These are phyloP conservation scores for Heterotilapia buettikoferi DNA, from an alignment of 2,113 vertebrate species.

Conservation along the genomic window DNA sequence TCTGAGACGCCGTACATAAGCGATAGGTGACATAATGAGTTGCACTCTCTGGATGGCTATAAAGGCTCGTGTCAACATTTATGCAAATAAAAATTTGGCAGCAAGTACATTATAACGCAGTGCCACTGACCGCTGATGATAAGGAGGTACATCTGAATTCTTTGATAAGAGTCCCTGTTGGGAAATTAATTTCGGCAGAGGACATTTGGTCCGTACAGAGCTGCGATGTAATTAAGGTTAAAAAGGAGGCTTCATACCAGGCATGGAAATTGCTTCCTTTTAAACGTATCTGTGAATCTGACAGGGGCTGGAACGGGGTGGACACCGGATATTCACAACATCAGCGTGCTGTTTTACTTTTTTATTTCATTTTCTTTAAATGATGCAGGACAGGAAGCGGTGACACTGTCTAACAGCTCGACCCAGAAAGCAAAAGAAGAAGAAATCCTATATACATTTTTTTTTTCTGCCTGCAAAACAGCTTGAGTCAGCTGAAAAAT, in stretches of 20 bases:
- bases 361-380: neutral
- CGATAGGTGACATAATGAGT: slow-evolving; percentile 23
- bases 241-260: slow-evolving; percentile 32
- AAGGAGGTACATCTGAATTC: slow-evolving; percentile 39
- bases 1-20: neutral
- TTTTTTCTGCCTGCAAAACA: neutral
- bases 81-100: slow-evolving; percentile 46
- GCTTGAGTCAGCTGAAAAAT: slow-evolving; percentile 11
- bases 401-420: neutral
- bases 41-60: slow-evolving; percentile 42
- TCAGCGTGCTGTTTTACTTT: neutral
- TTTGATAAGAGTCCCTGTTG: slow-evolving; percentile 41
- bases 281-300: slow-evolving; percentile 29
- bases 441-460: neutral
- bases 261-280: slow-evolving; percentile 40
- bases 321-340: neutral
- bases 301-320: neutral
- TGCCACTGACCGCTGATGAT: slow-evolving; percentile 36
- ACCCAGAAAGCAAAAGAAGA: neutral
- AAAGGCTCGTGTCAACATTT: slow-evolving; percentile 42
- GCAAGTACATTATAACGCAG: slow-evolving; percentile 11
- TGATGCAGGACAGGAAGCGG: neutral
- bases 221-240: slow-evolving; percentile 51
- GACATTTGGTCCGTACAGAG: slow-evolving; percentile 33
- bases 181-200: slow-evolving; percentile 52